These are phyloP conservation scores for Athalia cordata DNA, from an alignment of 2,888 invertebrate genomes.

Conservation along the genomic window DNA sequence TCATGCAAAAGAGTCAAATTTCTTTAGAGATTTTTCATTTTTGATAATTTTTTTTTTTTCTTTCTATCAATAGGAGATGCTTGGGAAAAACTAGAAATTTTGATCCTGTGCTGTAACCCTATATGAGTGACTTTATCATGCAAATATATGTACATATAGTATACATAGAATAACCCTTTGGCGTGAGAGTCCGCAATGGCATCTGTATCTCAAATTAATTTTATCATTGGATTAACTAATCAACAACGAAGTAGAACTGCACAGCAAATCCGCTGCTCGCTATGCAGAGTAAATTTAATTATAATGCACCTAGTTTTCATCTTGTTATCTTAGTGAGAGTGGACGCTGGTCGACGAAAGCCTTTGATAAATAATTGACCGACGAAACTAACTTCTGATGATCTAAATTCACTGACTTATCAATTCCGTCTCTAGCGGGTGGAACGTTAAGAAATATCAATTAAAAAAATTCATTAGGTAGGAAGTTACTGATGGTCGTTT, in stretches of 20 bases:
- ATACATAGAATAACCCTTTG: background rate
- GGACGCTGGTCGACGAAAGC: no score
- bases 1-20: background rate
- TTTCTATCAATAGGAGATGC: no score
- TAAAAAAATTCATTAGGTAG: background rate
- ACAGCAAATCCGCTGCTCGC: background rate
- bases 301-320: constrained; percentile 13
- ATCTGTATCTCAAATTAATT: background rate
- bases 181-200: background rate
- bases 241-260: background rate
- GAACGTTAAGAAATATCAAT: background rate
- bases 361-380: background rate
- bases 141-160: background rate
- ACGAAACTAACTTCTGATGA: background rate
- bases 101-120: background rate
- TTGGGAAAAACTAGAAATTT: no score
- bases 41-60: no score
- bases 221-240: background rate
- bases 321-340: constrained; percentile 3
- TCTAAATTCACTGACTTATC: background rate
- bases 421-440: background rate
- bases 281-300: constrained; percentile 15
- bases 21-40: no score
- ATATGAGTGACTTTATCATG: background rate
- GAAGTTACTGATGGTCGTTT: no score